These are phyloP conservation scores for Coryphaenoides rupestris DNA, from an alignment of 2,113 vertebrate species.

Conservation along the genomic window DNA sequence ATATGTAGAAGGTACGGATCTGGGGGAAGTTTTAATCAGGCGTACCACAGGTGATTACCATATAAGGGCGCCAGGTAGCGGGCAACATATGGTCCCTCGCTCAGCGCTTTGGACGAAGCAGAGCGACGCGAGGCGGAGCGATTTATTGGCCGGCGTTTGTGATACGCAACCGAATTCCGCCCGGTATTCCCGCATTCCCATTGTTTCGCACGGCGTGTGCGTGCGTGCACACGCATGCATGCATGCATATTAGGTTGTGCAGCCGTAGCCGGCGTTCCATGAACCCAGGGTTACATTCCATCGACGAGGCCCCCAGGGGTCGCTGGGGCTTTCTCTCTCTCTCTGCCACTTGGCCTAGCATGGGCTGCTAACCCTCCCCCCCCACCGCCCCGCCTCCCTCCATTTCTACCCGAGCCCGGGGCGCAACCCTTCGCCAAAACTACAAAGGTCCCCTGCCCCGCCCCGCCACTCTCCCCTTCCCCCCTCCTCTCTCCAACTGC, in stretches of 20 bases:
- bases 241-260: constrained; percentile 21
- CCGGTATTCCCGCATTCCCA: constrained; percentile 30
- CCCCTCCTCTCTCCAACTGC: constrained; percentile 59
- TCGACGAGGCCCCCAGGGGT: constrained; percentile 74
- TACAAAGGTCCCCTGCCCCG: constrained; percentile 76
- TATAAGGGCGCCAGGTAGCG: too few relatives aligned
- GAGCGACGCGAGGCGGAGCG: background rate
- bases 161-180: background rate
- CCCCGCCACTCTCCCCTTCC: constrained; percentile 64
- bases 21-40: too few relatives aligned
- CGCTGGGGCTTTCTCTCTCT: constrained; percentile 65
- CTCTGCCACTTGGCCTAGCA: constrained; percentile 71
- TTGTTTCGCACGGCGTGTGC: constrained; percentile 41
- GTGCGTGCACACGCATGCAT: background rate
- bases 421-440: constrained; percentile 72
- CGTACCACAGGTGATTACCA: too few relatives aligned
- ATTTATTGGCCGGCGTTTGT: background rate
- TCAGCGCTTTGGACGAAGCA: constrained; percentile 37
- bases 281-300: constrained; percentile 77
- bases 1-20: too few relatives aligned
- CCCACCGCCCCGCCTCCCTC: constrained; percentile 35
- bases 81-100: constrained; percentile 48
- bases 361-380: constrained; percentile 53
- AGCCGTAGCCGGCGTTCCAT: constrained; percentile 48
- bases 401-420: constrained; percentile 34